A percentile compares a stretch with the other conserved stretches of the same genome.
Evolutionary conservation across 2,797 vertebrate species (phyloP).

Genomic region (Chrysocyon brachyurus): DNA sequence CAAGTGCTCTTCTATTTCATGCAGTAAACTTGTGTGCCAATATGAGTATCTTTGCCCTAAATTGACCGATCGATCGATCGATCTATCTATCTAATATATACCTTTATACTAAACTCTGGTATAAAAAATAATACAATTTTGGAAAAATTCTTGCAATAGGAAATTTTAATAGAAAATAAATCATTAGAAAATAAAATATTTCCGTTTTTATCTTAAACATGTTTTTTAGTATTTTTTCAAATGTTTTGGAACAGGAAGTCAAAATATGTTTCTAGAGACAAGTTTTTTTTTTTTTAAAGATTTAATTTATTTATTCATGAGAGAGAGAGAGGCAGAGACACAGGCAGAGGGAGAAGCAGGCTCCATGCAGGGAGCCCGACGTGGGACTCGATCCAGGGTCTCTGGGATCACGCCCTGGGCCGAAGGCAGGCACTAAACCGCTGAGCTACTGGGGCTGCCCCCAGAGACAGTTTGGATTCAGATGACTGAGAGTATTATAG

Average conservation of each 20-base stretch:
- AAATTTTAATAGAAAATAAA: slow-evolving; percentile 64
- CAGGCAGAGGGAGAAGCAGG: too few relatives aligned
- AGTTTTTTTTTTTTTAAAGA: too few relatives aligned
- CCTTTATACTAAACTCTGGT: background rate
- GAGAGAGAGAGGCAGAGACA: too few relatives aligned
- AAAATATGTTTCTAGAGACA: background rate
- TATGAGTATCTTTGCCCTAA: background rate
- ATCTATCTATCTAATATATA: background rate
- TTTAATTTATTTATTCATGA: too few relatives aligned
- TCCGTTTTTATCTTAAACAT: background rate
- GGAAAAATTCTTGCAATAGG: background rate
- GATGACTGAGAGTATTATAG: background rate
- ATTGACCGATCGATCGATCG: too few relatives aligned
- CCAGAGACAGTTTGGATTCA: background rate
- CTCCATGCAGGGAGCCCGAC: too few relatives aligned
- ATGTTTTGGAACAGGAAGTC: background rate
- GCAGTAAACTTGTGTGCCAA: background rate
- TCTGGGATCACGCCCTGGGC: too few relatives aligned
- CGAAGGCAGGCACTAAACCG: too few relatives aligned
- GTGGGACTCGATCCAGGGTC: too few relatives aligned
- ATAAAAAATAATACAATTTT: background rate
- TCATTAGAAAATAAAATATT: background rate
- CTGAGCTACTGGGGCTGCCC: too few relatives aligned
- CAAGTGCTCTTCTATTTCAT: background rate
- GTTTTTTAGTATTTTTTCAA: background rate